Conservation (phyloP, 92 coral and sea anemone genomes). For the Phymanthus crucifer region DNA sequence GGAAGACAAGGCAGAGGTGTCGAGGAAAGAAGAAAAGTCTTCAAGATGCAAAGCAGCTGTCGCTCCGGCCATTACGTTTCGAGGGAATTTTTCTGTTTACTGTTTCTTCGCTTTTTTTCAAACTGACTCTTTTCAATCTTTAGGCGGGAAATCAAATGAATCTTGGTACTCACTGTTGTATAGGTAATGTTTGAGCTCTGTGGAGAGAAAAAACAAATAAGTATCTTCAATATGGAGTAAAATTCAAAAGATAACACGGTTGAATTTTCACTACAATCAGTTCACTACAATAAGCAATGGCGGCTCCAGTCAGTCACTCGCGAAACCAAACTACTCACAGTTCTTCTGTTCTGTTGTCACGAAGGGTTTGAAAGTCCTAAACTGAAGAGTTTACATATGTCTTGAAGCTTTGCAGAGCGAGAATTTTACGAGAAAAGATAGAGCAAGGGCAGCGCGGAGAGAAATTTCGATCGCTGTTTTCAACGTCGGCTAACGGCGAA, state of each 20-base stretch:
- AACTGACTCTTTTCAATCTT: conserved; percentile 10
- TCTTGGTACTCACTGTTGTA: conserved; percentile 4
- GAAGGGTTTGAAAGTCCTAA: background rate
- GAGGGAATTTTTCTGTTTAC: conserved; percentile 31
- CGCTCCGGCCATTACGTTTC: conserved; percentile 82
- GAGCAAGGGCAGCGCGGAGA: conserved; percentile 46
- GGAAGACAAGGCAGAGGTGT: conserved; percentile 69
- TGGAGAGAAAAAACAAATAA: conserved; percentile 19
- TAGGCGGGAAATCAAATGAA: background rate
- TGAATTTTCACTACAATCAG: conserved; percentile 15
- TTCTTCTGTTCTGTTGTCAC: background rate
- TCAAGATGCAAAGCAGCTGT: conserved; percentile 89
- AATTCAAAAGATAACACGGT: conserved; percentile 17
- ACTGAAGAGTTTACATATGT: background rate
- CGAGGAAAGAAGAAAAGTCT: conserved; percentile 71
- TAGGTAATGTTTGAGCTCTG: conserved; percentile 25
- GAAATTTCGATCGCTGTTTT: conserved; percentile 31
- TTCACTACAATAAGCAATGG: conserved; percentile 16
- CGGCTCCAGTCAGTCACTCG: background rate
- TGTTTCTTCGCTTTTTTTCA: conserved; percentile 30
- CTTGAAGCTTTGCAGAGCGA: conserved; percentile 35
- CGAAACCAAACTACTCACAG: conserved; percentile 31
- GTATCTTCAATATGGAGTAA: conserved; percentile 31
- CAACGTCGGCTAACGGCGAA: conserved; percentile 30
- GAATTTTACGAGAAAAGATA: conserved; percentile 27